Conservation (phyloP, 2,797 vertebrate species). For the Characodon lateralis region DNA sequence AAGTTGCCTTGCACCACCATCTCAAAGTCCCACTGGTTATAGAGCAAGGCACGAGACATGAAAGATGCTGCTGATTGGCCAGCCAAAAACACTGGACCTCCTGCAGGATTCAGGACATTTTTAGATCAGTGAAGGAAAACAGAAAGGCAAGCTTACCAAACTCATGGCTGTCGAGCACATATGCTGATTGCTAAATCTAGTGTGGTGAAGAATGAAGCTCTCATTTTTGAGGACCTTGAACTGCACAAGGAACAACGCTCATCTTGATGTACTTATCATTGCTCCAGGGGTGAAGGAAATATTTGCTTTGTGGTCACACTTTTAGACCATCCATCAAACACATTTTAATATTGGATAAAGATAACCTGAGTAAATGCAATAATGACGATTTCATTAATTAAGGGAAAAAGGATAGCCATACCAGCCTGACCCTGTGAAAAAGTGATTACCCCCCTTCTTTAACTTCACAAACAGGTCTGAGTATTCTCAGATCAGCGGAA, state of each 20-base stretch:
- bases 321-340: too few relatives aligned
- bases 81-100: slow-evolving; percentile 73
- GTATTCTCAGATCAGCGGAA: too few relatives aligned
- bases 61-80: slow-evolving; percentile 76
- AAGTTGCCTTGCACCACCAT: slow-evolving; percentile 75
- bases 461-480: too few relatives aligned
- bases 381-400: too few relatives aligned
- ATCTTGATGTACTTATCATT: not conserved
- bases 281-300: not conserved
- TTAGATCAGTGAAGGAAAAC: slow-evolving; percentile 1
- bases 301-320: too few relatives aligned
- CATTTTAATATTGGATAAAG: too few relatives aligned
- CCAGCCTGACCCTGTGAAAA: too few relatives aligned
- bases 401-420: too few relatives aligned
- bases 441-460: too few relatives aligned
- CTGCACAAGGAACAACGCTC: not conserved
- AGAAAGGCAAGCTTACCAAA: not conserved
- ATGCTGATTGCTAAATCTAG: not conserved
- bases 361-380: too few relatives aligned
- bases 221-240: not conserved
- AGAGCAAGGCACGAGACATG: slow-evolving; percentile 83
- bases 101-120: slow-evolving; percentile 18
- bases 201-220: not conserved
- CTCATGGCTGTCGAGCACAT: not conserved
- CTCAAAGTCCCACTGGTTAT: slow-evolving; percentile 91